These are phyloP conservation scores for Reticulitermes speratus DNA, from an alignment of 1,140 invertebrate species.

Conservation along the genomic window DNA sequence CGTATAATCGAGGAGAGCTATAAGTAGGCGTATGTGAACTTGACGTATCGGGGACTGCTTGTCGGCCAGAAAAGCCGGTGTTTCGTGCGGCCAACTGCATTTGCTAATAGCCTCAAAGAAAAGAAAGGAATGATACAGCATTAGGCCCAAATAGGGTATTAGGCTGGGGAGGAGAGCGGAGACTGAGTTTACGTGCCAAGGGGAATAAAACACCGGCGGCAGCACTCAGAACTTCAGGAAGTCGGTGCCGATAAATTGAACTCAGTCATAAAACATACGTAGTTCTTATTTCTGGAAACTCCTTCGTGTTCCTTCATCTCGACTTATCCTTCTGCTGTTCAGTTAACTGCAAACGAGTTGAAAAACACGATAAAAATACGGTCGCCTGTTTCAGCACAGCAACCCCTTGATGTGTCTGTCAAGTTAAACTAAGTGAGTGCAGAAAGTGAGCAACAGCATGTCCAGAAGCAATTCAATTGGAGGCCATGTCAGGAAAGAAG, in stretches of 20 bases:
- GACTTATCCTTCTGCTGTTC: background rate
- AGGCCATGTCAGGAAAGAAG: no score
- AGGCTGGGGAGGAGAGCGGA: background rate
- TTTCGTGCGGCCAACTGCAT: background rate
- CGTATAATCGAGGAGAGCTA: no score
- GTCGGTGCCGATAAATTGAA: background rate
- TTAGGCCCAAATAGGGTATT: background rate
- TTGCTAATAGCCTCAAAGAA: background rate
- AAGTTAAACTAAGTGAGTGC: no score
- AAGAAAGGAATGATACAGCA: no score
- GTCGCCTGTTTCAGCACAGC: background rate
- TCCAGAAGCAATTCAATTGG: no score
- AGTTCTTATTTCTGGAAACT: background rate
- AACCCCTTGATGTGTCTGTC: no score
- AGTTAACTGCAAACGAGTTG: no score
- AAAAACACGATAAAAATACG: background rate
- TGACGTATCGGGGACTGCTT: background rate
- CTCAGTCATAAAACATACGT: background rate
- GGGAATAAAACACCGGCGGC: background rate
- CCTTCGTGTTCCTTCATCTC: background rate
- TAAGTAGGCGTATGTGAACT: no score
- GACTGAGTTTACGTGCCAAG: background rate
- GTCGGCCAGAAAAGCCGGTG: background rate
- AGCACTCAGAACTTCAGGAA: background rate
- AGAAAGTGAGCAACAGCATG: no score